These are phyloP conservation scores for Clarias gariepinus DNA, from an alignment of 2,113 vertebrate genomes.

Conservation along the genomic window DNA sequence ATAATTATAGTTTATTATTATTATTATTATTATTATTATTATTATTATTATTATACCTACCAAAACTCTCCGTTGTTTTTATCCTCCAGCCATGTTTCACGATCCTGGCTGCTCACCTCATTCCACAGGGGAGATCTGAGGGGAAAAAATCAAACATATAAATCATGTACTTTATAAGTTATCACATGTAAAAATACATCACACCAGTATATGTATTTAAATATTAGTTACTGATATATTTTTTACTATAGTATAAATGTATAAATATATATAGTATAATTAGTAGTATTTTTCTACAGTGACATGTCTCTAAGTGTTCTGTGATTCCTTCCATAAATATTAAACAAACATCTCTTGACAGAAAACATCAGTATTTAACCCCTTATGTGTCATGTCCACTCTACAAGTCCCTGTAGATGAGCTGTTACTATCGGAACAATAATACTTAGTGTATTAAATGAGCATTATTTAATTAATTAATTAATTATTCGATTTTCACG, in stretches of 20 bases:
- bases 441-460: too few species aligned
- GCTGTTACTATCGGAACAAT: too few species aligned
- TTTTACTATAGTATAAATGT: too few species aligned
- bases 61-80: slow-evolving; percentile 73
- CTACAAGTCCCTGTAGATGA: too few species aligned
- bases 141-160: not conserved
- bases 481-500: too few species aligned
- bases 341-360: not conserved
- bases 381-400: not conserved
- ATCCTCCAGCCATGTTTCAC: slow-evolving; percentile 49
- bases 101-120: slow-evolving; percentile 58
- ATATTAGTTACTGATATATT: too few species aligned
- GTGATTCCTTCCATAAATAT: not conserved
- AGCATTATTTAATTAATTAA: too few species aligned
- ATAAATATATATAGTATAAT: too few species aligned
- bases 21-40: not conserved
- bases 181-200: not conserved
- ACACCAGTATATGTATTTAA: too few species aligned
- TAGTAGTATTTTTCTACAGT: too few species aligned
- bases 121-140: slow-evolving; percentile 67
- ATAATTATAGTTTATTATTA: too few species aligned
- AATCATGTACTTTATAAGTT: not conserved
- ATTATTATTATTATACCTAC: slow-evolving; percentile 52
- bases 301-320: not conserved
- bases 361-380: not conserved